Base-by-base conservation (phyloP, 2,113 vertebrate genomes). In the Hypomesus transpacificus region DNA sequence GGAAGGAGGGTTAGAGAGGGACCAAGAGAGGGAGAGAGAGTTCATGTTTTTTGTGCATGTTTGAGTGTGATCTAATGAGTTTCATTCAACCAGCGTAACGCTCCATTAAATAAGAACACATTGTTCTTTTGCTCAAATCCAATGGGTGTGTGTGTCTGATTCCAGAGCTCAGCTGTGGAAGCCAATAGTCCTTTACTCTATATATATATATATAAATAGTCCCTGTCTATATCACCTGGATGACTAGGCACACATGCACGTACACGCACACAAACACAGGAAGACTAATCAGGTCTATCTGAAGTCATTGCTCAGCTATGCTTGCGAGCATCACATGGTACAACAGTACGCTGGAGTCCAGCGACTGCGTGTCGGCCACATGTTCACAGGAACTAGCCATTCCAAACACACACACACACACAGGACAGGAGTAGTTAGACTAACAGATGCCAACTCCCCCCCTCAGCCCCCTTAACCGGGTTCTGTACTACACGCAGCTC, bases 111-210 rank as follows among this genome's bases (percentile, higher is more conserved):
- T 67, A 68, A 63, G 75, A 81, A 76, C 79, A 72, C 51, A n/a
- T 58, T 79, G 76, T 78, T 80, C 82, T 70, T 64, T 71, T 20
- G 17, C 18, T 39, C 56, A 22, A 13, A 34, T 31, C 22, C 18
- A 13, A 14, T 20, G n/a, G 26, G 66, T 61, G 59, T 13, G 67
- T n/a, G 53, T 63, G 24, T 14, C 39, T 46, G 60, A 46, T 4
- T 20, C 21, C 1, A 3, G 20, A 22, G 20, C 57, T 59, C 57
- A 59, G 57, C n/a, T 59, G 57, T 20, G 8, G 20, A 59, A n/a
- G 57, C n/a, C 5, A 11, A 11, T 59, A 20, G 8, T 24, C 31
- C 31, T 34, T 34, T 7, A 34, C 31, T 4, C 7, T 34, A 34
- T 34, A 34, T 34, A 5, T 4, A 34, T 34, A 21, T 34, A 34